Evolutionary conservation across 92 coral and sea anemone species (phyloP).

Genomic region (Parazoanthus atlanticus): DNA sequence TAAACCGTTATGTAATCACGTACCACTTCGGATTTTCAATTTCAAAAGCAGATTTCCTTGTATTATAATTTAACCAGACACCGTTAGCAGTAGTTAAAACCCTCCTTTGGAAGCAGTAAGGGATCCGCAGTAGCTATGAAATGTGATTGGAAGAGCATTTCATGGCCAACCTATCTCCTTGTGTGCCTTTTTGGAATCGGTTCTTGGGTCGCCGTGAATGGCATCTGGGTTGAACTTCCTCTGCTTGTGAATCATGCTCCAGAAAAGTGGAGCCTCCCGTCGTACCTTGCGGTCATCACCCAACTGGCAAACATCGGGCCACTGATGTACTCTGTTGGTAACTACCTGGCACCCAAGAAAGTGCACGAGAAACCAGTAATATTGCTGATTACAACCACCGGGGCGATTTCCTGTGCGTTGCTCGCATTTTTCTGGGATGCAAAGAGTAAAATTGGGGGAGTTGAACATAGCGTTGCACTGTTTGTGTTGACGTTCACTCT

Average conservation of each 20-base stretch:
- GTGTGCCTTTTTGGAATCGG: constrained; percentile 89
- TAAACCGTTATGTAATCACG: not conserved
- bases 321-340: constrained; percentile 66
- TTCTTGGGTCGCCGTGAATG: constrained; percentile 97
- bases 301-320: constrained; percentile 95
- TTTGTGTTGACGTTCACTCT: constrained; percentile 74
- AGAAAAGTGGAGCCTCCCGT: constrained; percentile 90
- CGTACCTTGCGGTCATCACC: constrained; percentile 78
- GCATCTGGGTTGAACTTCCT: constrained; percentile 97
- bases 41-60: not conserved
- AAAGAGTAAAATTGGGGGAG: constrained; percentile 66
- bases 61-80: not conserved
- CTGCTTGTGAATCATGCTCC: constrained; percentile 82
- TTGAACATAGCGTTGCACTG: constrained; percentile 82
- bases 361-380: constrained; percentile 76
- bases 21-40: too few relatives aligned
- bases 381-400: constrained; percentile 64
- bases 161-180: constrained; percentile 87
- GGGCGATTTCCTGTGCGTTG: constrained; percentile 76
- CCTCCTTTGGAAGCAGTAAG: not conserved
- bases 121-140: not conserved
- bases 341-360: constrained; percentile 59
- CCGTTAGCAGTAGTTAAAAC: not conserved
- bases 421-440: constrained; percentile 81
- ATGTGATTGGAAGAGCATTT: constrained; percentile 44